Conservation (phyloP, 2,113 vertebrate genomes). For the Prietella phreatophila region DNA sequence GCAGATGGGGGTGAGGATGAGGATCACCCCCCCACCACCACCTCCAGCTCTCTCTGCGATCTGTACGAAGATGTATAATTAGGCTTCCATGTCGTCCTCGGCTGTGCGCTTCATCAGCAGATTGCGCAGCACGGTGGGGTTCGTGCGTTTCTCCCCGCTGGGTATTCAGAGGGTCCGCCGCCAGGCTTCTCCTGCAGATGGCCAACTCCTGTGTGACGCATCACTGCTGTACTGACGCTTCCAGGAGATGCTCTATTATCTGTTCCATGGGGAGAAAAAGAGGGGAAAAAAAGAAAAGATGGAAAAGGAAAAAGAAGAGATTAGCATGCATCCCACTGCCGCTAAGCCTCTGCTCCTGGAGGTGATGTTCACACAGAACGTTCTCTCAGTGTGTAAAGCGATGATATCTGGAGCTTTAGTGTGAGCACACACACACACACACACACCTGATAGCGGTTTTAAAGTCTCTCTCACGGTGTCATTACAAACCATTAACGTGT, state of each 20-base stretch:
- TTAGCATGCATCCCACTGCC: neutral
- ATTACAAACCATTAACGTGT: neutral
- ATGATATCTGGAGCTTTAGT: neutral
- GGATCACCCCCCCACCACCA: neutral
- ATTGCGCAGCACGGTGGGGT: neutral
- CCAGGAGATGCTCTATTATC: constrained; percentile 4
- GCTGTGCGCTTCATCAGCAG: neutral
- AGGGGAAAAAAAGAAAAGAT: neutral
- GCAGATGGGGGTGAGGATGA: neutral
- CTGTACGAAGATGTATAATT: neutral
- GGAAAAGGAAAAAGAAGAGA: neutral
- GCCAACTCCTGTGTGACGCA: neutral
- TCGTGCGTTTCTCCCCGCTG: neutral
- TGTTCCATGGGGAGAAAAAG: neutral
- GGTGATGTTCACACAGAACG: neutral
- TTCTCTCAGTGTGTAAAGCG: neutral
- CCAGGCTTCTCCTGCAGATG: constrained; percentile 5
- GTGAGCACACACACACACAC: constrained; percentile 1
- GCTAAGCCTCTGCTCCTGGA: neutral
- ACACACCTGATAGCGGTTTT: neutral
- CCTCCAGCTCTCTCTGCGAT: neutral
- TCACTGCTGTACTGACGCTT: neutral
- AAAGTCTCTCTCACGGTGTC: neutral
- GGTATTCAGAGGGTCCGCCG: neutral
- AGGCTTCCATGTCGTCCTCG: neutral